These are phyloP conservation scores for Hirtodrosophila trivittata DNA, from an alignment of 2,888 invertebrate species.

Conservation along the genomic window DNA sequence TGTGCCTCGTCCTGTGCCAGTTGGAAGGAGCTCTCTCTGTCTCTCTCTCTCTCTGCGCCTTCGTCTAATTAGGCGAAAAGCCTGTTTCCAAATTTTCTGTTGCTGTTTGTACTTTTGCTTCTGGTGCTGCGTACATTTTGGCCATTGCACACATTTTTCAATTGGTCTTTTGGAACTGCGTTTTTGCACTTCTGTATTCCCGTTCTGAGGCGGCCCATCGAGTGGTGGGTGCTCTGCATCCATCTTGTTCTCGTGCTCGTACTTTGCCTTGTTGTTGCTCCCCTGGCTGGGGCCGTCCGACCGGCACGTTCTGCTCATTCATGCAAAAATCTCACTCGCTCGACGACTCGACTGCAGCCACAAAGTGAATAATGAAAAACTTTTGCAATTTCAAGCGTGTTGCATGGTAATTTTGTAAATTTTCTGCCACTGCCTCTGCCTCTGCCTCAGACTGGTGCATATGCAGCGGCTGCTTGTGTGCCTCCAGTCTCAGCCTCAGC, in stretches of 20 bases:
- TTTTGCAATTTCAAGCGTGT: slow-evolving; percentile 81
- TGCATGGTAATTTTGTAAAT: slow-evolving; percentile 79
- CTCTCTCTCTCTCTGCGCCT: slow-evolving; percentile 23
- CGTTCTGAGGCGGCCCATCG: slow-evolving; percentile 32
- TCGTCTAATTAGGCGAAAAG: slow-evolving; percentile 78
- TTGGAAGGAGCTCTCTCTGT: background rate
- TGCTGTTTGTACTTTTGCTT: slow-evolving; percentile 20
- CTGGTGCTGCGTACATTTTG: slow-evolving; percentile 56
- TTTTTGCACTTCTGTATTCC: background rate
- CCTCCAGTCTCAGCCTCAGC: slow-evolving; percentile 36
- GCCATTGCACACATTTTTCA: slow-evolving; percentile 74
- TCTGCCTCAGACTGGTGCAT: slow-evolving; percentile 39
- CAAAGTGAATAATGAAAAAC: slow-evolving; percentile 82
- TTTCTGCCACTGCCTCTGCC: slow-evolving; percentile 57
- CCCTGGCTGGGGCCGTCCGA: background rate
- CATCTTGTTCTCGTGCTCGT: slow-evolving; percentile 62
- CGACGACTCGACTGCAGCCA: slow-evolving; percentile 76
- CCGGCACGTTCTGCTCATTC: slow-evolving; percentile 77
- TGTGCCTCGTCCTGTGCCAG: too few species aligned
- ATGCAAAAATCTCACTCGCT: slow-evolving; percentile 81
- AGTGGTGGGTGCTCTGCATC: slow-evolving; percentile 60
- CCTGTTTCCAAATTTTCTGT: slow-evolving; percentile 72
- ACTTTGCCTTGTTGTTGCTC: slow-evolving; percentile 3
- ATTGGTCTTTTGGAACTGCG: slow-evolving; percentile 67
- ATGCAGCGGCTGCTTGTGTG: slow-evolving; percentile 35